phyloP scores from a whole-genome alignment of 1,140 invertebrate species.

The Harlomillsia oculata region DNA sequence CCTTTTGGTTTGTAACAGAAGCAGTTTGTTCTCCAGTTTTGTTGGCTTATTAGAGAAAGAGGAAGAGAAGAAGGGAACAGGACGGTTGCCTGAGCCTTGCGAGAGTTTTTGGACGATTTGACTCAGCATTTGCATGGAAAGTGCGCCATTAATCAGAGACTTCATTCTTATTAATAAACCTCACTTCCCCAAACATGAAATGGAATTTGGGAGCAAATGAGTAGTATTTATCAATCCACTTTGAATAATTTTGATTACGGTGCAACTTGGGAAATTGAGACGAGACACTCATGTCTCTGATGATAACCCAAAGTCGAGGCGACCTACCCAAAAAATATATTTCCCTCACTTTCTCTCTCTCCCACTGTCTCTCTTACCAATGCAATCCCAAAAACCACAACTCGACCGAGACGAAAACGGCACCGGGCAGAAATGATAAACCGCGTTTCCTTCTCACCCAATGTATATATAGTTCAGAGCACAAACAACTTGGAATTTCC shows the following conservation, averaged over 20 bases:
- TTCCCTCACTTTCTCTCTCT: neutral
- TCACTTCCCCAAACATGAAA: constrained; percentile 17
- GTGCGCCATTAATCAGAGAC: constrained; percentile 33
- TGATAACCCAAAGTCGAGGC: neutral
- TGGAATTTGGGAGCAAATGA: constrained; percentile 24
- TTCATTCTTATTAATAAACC: constrained; percentile 34
- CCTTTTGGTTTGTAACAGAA: too few species aligned
- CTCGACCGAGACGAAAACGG: neutral
- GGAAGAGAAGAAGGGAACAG: too few species aligned
- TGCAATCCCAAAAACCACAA: neutral
- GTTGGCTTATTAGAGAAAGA: too few species aligned
- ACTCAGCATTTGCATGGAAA: constrained; percentile 36
- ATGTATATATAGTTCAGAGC: neutral
- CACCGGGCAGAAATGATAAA: too few species aligned
- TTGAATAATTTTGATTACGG: constrained; percentile 30
- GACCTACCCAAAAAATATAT: neutral
- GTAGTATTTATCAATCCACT: constrained; percentile 30
- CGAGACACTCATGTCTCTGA: constrained; percentile 1
- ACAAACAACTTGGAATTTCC: neutral
- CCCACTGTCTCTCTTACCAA: neutral
- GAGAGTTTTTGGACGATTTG: constrained; percentile 23
- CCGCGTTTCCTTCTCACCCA: neutral
- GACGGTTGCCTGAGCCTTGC: neutral
- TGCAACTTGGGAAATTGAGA: constrained; percentile 20
- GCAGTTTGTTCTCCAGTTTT: too few species aligned